Conservation (phyloP, 2,797 vertebrate genomes). For the Bradypodion ventrale region DNA sequence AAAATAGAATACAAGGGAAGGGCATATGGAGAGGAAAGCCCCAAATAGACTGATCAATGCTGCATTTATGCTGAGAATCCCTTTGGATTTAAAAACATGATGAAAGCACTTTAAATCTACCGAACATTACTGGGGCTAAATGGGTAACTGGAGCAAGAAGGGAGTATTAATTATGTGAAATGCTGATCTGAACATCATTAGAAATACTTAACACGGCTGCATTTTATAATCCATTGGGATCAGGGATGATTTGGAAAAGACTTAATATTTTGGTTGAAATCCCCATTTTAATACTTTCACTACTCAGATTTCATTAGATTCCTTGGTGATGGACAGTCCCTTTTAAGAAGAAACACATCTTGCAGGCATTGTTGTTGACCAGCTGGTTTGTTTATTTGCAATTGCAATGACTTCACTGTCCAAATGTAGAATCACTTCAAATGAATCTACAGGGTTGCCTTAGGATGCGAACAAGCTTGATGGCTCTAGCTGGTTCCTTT, state of each 20-base stretch:
- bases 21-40: neutral
- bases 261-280: no score
- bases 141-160: neutral
- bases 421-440: neutral
- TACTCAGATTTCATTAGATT: slow-evolving; percentile 8
- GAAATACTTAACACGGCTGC: no score
- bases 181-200: no score
- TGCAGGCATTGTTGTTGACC: neutral
- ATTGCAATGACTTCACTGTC: neutral
- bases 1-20: neutral
- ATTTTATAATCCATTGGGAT: no score
- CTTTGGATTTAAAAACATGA: neutral
- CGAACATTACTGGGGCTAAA: neutral
- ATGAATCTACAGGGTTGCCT: neutral
- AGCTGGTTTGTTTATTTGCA: slow-evolving; percentile 15
- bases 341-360: neutral
- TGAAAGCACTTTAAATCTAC: neutral
- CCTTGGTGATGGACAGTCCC: slow-evolving; percentile 32
- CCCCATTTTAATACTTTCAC: no score
- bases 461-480: slow-evolving; percentile 31
- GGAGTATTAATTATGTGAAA: no score
- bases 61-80: neutral
- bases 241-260: no score
- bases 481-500: slow-evolving; percentile 42
- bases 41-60: neutral